Evolutionary conservation across 2,888 invertebrate species (phyloP).

Genomic region (Anagyrus pseudococci): DNA sequence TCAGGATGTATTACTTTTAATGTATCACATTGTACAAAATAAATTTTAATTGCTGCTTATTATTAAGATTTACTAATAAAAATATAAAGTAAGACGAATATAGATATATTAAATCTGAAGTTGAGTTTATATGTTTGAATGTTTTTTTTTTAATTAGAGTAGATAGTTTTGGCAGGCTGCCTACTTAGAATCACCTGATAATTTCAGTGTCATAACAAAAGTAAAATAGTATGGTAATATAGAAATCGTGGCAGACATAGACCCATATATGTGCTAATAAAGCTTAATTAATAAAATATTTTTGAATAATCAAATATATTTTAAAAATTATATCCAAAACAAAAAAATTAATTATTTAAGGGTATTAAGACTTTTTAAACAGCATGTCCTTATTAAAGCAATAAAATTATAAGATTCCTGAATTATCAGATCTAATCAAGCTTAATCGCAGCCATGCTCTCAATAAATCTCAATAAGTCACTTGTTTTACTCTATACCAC

Average conservation of each 20-base stretch:
- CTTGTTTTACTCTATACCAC: constrained; percentile 29
- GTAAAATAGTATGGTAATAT: neutral
- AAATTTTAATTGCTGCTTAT: neutral
- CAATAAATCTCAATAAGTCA: constrained; percentile 34
- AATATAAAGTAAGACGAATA: neutral
- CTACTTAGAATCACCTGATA: neutral
- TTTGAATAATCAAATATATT: neutral
- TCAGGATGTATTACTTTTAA: neutral
- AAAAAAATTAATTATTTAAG: neutral
- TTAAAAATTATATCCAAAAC: neutral
- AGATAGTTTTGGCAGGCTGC: neutral
- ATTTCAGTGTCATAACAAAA: neutral
- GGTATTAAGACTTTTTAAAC: neutral
- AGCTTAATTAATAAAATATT: neutral
- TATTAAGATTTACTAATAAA: neutral
- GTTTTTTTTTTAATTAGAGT: neutral
- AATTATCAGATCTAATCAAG: constrained; percentile 32
- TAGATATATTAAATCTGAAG: neutral
- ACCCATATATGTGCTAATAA: neutral
- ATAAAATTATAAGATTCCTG: constrained; percentile 24
- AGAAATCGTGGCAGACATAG: too few species aligned
- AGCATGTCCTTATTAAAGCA: constrained; percentile 1
- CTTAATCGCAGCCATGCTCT: constrained; percentile 17
- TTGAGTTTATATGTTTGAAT: neutral
- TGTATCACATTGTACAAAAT: neutral